Evolutionary conservation across 2,797 vertebrate genomes (phyloP).

Genomic region (Pogonophryne albipinna): DNA sequence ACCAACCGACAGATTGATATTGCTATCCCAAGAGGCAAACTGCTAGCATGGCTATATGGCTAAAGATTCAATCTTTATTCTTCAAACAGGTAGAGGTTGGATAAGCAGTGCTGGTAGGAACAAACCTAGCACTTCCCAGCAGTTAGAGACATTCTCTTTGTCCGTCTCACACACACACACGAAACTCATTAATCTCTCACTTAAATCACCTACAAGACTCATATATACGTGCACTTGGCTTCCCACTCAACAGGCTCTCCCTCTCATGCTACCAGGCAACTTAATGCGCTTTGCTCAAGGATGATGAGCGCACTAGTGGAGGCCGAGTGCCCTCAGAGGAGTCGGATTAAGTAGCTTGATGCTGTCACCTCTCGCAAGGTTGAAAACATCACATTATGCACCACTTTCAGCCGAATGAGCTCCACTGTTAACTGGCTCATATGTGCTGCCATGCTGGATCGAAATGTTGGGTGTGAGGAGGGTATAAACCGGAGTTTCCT

Average conservation of each 20-base stretch:
- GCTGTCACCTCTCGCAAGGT: conserved; percentile 68
- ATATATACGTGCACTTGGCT: conserved; percentile 46
- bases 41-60: not conserved
- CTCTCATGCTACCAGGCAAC: conserved; percentile 50
- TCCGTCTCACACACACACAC: conserved; percentile 27
- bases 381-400: conserved; percentile 72
- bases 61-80: not conserved
- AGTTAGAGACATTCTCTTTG: conserved; percentile 8
- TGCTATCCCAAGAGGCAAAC: not conserved
- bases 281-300: conserved; percentile 70
- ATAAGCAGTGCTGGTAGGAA: not conserved
- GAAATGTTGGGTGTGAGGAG: conserved; percentile 24
- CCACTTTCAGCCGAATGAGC: conserved; percentile 54
- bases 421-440: conserved; percentile 47
- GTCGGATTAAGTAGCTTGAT: conserved; percentile 68
- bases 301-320: conserved; percentile 67
- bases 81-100: conserved; percentile 4
- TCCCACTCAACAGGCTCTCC: conserved; percentile 54
- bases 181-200: conserved; percentile 55
- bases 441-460: conserved; percentile 36
- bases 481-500: conserved; percentile 8
- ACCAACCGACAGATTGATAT: not conserved
- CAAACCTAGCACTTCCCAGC: conserved; percentile 1
- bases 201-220: conserved; percentile 48
- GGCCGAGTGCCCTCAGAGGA: conserved; percentile 61